Percentiles rank a stretch among this genome's conserved stretches.
phyloP scores from a whole-genome alignment of 30 jellyfish, hydroid and myxozoan species.

The Clytia hemisphaerica region DNA sequence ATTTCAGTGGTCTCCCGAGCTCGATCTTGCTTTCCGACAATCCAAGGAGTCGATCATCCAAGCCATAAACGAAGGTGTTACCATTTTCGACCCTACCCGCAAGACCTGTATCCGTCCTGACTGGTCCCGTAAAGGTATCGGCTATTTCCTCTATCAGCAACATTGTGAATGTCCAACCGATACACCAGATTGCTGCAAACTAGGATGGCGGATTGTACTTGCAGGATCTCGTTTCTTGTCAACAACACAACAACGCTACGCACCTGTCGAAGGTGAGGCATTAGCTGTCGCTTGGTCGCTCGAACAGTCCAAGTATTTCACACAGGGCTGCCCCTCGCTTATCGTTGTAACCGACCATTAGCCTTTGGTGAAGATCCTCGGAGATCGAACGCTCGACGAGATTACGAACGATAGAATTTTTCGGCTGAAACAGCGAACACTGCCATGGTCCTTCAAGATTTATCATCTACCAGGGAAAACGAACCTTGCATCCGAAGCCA shows the following conservation, averaged over 20 bases:
- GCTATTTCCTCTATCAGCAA: neutral
- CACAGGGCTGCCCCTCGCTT: neutral
- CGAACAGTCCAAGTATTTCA: neutral
- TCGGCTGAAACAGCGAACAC: neutral
- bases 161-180: neutral
- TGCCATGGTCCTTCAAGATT: neutral
- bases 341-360: neutral
- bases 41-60: too few relatives aligned
- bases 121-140: neutral
- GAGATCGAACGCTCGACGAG: neutral
- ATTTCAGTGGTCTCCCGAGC: too few relatives aligned
- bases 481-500: neutral
- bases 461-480: neutral
- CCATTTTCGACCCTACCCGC: neutral
- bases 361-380: constrained; percentile 8
- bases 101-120: neutral
- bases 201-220: neutral
- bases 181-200: neutral
- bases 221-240: constrained; percentile 3
- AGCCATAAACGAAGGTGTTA: too few relatives aligned
- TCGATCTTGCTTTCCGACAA: too few relatives aligned
- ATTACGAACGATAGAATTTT: neutral
- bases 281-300: neutral
- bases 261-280: constrained; percentile 9
- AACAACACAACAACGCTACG: neutral